These are phyloP conservation scores for Ibidorhyncha struthersii DNA, from an alignment of 2,113 vertebrate species.

Conservation along the genomic window DNA sequence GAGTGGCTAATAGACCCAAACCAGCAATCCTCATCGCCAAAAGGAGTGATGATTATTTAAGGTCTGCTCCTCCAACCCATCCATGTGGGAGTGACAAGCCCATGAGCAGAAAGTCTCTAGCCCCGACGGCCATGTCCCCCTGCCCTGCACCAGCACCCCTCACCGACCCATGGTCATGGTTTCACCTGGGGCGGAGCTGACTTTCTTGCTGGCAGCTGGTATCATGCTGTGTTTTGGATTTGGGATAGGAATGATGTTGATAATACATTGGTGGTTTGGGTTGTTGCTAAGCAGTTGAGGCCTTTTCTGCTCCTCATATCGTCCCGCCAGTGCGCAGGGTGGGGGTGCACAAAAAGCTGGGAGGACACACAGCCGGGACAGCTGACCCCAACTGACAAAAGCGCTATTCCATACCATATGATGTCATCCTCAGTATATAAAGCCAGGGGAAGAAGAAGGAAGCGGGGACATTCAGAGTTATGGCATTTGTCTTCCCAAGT, in stretches of 20 bases:
- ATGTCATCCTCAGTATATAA: neutral
- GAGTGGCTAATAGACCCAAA: neutral
- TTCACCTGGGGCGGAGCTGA: neutral
- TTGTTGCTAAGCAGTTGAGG: neutral
- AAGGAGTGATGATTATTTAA: neutral
- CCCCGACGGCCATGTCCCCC: neutral
- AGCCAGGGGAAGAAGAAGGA: neutral
- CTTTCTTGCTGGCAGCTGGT: neutral
- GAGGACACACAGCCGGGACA: neutral
- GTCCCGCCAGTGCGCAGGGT: neutral
- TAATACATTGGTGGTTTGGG: neutral
- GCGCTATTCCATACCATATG: neutral
- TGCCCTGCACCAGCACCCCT: neutral
- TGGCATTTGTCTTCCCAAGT: neutral
- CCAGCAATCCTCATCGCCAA: neutral
- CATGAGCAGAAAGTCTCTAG: neutral
- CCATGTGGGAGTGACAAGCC: accelerated
- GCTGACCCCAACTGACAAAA: neutral
- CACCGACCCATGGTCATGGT: neutral
- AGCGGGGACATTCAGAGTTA: neutral
- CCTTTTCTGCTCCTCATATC: neutral
- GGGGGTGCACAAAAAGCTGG: neutral
- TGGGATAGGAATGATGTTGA: neutral
- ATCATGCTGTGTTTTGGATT: neutral
- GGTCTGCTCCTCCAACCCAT: neutral